Base-by-base conservation (phyloP, 2,888 invertebrate genomes). In the Steromphala cineraria region DNA sequence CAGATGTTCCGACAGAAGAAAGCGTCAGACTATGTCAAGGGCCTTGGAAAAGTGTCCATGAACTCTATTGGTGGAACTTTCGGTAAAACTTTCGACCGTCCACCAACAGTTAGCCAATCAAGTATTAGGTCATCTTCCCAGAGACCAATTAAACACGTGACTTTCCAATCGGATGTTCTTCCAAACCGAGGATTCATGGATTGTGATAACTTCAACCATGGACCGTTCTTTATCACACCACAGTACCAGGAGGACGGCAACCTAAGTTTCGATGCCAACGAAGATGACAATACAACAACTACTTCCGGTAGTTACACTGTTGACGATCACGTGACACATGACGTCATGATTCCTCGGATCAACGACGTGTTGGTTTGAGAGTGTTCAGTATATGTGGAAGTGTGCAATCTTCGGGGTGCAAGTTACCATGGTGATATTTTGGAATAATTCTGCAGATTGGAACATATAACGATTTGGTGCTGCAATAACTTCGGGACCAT, bases 211-310 rank as follows among this genome's bases (percentile, higher is more conserved):
- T 24, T 62, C 17, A 24, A 46, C n/a, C 21, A 67, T 46, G 62
- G 52, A 62, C 28, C 78, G 5, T 53, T 76, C n/a, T 78, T 28
- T 67, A 24, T 53, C 1, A 67, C 62, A 4, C 21, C 52, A 10
- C 8, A 15, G 46, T 75, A 55, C 52, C 67, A 46, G 4, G 40
- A 81, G 28, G 78, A 80, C 21, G 75, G 81, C 17, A 82, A 84
- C 46, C 78, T 79, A 24, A 83, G 83, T 67, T 78, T 83, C 80
- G 84, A 86, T 67, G 83, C 81, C 3, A 76, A 67, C 17, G 84
- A 85, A 31, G 84, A 86, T 78, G 83, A 82, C 67, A 80, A 82
- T 83, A 86, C 83, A 53, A 86, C 84, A 13, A 86, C 84, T 13
- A 84, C 84, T 10, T 82, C 82, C n/a, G 84, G 84, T 5, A 84